Base-by-base conservation (phyloP, 2,113 vertebrate genomes). In the Notiomystis cincta region DNA sequence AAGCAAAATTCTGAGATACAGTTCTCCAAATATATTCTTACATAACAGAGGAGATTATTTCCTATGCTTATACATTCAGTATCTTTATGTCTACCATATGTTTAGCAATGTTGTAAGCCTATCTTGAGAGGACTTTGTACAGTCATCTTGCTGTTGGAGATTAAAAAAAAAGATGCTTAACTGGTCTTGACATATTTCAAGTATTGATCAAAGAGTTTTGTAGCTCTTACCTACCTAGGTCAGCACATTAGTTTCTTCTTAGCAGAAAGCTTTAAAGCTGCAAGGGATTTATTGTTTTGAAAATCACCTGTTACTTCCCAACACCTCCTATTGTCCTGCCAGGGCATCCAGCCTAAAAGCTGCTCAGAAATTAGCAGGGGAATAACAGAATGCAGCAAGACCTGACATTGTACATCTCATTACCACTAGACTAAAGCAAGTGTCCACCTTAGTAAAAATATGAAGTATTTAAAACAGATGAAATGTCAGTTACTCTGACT, bases 301-400 rank as follows among this genome's bases (percentile, higher is more conserved):
- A 97, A 97, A 97, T 96, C 95, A 96, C 75, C 80, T 92, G 77
- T 69, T 95, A 85, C 85, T 97, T 97, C 56, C 89, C 82, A 79
- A 19, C 88, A 50, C 33, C 61, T 93, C 53, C 60, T 57, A 13
- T 48, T 91, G 40, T 77, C 78, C 94, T 94, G 79, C 84, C 93
- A 92, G 79, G 45, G 47, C 91, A 87, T 95, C 78, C 67, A 76
- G 51, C 95, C 53, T 58, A 85, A 10, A 33, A 7, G 21, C 88
- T 84, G 38, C 75, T 85, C 37, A 91, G 95, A 89, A 96, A 62
- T 37, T 37, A 84, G 18, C 76, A 90, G 22, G 67, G 70, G 82
- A 95, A 64, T 66, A 84, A 66, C 48, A 90, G 73, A 95, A 92
- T 58, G 40, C 60, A 42, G 80, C 44, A 87, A 66, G 73, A 94